A percentile compares a stretch with the other conserved stretches of the same genome.
Evolutionary conservation across 2,797 vertebrate species (phyloP).

Genomic region (Gouania willdenowi): DNA sequence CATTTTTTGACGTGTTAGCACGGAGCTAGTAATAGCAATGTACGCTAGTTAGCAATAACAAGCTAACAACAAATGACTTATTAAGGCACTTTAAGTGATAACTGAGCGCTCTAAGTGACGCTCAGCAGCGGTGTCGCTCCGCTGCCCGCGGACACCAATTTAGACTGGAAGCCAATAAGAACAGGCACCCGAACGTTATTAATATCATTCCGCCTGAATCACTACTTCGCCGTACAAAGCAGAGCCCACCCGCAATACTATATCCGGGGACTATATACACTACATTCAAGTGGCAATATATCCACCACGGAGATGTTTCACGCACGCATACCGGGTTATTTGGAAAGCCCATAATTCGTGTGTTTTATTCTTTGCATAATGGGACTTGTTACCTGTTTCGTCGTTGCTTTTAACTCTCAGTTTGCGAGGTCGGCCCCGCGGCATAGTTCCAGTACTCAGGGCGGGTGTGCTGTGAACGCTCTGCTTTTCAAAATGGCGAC

Average conservation of each 20-base stretch:
- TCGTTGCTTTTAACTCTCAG: conserved; percentile 81
- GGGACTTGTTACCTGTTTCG: conserved; percentile 81
- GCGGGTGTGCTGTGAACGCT: conserved; percentile 80
- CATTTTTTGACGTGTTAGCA: conserved; percentile 40
- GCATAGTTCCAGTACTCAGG: conserved; percentile 85
- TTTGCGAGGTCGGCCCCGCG: conserved; percentile 95
- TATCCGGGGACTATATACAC: conserved; percentile 89
- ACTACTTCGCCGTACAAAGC: conserved; percentile 79
- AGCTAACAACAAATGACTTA: conserved; percentile 45
- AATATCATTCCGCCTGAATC: conserved; percentile 89
- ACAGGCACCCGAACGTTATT: conserved; percentile 78
- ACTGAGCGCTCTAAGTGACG: not conserved
- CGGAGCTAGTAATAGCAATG: conserved; percentile 47
- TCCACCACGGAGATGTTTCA: conserved; percentile 32
- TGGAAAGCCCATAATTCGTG: conserved; percentile 49
- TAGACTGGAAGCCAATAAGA: conserved; percentile 77
- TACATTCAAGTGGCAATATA: conserved; percentile 72
- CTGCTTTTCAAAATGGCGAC: conserved; percentile 82
- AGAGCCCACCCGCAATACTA: conserved; percentile 79
- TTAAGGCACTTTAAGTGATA: not conserved
- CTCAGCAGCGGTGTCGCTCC: not conserved
- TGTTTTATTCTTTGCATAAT: conserved; percentile 74
- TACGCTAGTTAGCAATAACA: conserved; percentile 59
- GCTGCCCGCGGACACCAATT: conserved; percentile 52
- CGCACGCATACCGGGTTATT: conserved; percentile 29